phyloP scores from a whole-genome alignment of 2,888 invertebrate species.

The Dynastes tityus region DNA sequence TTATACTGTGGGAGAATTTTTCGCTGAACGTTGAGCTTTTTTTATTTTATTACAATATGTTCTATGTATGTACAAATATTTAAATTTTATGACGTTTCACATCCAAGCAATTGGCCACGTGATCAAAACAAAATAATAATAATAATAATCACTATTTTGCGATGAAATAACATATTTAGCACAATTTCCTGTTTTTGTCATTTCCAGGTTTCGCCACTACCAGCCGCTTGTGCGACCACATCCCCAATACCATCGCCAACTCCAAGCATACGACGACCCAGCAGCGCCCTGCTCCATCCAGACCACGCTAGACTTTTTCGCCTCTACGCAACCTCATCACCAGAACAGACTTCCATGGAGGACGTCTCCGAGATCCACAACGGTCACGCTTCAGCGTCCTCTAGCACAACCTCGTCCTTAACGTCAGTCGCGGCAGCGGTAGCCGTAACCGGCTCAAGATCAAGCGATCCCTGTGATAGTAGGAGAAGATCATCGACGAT shows the following conservation, averaged over 20 bases:
- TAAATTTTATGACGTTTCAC: too few species aligned
- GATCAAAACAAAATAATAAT: too few species aligned
- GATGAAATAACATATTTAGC: too few species aligned
- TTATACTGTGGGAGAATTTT: too few species aligned
- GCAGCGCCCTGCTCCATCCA: slow-evolving; percentile 78
- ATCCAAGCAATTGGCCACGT: too few species aligned
- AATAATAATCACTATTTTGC: too few species aligned
- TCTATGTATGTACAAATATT: too few species aligned
- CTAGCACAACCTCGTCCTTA: slow-evolving; percentile 74
- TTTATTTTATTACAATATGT: too few species aligned
- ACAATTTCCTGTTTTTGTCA: background rate
- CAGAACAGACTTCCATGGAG: slow-evolving; percentile 70
- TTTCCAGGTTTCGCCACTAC: slow-evolving; percentile 73
- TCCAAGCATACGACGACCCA: slow-evolving; percentile 72
- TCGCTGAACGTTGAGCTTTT: too few species aligned
- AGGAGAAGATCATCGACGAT: slow-evolving; percentile 75
- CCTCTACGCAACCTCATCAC: slow-evolving; percentile 68
- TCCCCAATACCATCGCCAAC: slow-evolving; percentile 67
- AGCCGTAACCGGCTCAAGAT: slow-evolving; percentile 61
- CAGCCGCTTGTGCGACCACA: slow-evolving; percentile 66
- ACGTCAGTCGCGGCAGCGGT: slow-evolving; percentile 72
- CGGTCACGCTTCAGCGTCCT: slow-evolving; percentile 69
- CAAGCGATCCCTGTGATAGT: slow-evolving; percentile 69
- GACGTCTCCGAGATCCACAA: slow-evolving; percentile 68
- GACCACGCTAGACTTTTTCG: slow-evolving; percentile 79